phyloP scores from a whole-genome alignment of 2,888 invertebrate genomes.

The Andrena camellia region DNA sequence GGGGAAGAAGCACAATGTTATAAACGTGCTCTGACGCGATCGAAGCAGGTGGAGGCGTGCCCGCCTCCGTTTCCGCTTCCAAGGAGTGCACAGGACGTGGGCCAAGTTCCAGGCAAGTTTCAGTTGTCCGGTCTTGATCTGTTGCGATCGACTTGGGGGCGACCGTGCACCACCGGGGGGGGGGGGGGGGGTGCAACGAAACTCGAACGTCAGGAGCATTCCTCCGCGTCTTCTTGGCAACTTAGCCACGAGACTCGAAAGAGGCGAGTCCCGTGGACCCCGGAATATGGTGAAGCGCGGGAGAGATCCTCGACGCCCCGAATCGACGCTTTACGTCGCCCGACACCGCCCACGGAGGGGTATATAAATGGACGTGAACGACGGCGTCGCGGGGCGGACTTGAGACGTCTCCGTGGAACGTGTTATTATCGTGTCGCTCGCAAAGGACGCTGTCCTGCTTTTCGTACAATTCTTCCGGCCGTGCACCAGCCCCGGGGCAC shows the following conservation, averaged over 20 bases:
- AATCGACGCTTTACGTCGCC: constrained; percentile 23
- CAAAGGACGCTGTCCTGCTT: background rate
- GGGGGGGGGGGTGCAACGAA: constrained; percentile 27
- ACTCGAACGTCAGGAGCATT: constrained; percentile 63
- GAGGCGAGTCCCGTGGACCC: constrained; percentile 38
- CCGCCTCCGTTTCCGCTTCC: constrained; percentile 24
- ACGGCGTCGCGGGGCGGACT: background rate
- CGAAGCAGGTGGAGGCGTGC: background rate
- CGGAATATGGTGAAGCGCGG: constrained; percentile 25
- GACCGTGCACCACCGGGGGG: constrained; percentile 1
- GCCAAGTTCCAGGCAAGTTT: constrained; percentile 59
- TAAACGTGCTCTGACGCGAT: constrained; percentile 11
- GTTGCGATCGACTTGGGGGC: constrained; percentile 52
- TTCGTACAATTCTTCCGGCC: constrained; percentile 13
- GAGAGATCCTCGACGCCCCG: constrained; percentile 23
- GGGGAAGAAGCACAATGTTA: background rate
- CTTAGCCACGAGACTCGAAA: constrained; percentile 46
- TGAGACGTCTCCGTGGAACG: constrained; percentile 3
- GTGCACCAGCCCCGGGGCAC: background rate
- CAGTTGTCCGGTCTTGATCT: constrained; percentile 54
- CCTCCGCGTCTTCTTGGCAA: constrained; percentile 45
- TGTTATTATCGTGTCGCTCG: constrained; percentile 15
- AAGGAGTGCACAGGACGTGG: constrained; percentile 47
- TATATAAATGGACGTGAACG: constrained; percentile 4
- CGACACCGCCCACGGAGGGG: background rate